Base-by-base conservation (phyloP, 1,140 invertebrate genomes). In the Apis dorsata region DNA sequence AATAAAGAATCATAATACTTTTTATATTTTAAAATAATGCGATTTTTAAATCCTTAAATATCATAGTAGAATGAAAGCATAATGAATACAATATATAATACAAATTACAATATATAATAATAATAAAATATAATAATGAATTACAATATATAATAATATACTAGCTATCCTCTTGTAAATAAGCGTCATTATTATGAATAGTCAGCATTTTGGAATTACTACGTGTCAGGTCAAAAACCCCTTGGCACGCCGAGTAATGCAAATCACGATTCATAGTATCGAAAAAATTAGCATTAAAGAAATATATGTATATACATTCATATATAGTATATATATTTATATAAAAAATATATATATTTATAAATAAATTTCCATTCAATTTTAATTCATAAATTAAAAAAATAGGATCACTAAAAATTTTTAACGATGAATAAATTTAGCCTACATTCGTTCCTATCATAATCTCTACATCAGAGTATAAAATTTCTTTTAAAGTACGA, bases 221-320 rank as follows among this genome's bases (percentile, higher is more conserved):
- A 51, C 12, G 44, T n/a, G 83, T 63, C 80, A 66, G 87, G 88
- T 89, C 87, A 89, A 89, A 79, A 79, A 89, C 85, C 88, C 44
- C 65, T 49, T 19, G 65, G 65, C 57, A 28, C 55, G 44, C 73
- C 71, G 74, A 84, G 74, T 70, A 69, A 71, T 59, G 70, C 63
- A 81, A 84, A 78, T 81, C 77, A 59, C 28, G 72, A n/a, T 11
- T 49, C 17, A 10, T 44, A 44, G 34, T 44, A 44, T 51, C 79
- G 63, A n/a, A 66, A 76, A 81, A 76, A 59, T 19, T 19, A 21
- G 24, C 53, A 10, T 34, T 21, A 11, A 28, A 24, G 11, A 28
- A 65, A 65, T 19, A n/a, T 19, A 19, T 21, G 19, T 11, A 13
- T 44, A 44, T 44, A 44, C 2, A 44, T 44, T 44, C 15, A 15